A percentile compares a stretch with the other conserved stretches of the same genome.
These are phyloP conservation scores for Pterocles burchelli DNA, from an alignment of 2,113 vertebrate genomes.

Conservation along the genomic window DNA sequence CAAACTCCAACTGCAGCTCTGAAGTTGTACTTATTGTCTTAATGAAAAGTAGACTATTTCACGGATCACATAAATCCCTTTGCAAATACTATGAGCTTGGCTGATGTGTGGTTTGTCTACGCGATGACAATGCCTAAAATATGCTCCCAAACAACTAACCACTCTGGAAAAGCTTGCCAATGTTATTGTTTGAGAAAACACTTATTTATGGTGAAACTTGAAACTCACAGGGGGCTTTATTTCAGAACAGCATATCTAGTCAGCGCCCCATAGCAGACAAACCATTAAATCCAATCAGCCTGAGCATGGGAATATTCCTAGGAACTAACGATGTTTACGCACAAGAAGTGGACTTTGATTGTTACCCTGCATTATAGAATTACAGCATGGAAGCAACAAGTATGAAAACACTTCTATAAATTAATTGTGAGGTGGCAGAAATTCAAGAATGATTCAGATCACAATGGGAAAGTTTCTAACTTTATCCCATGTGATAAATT, in stretches of 20 bases:
- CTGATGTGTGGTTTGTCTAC: background rate
- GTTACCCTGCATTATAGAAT: background rate
- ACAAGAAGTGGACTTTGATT: constrained; percentile 2
- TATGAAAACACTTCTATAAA: background rate
- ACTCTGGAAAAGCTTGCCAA: background rate
- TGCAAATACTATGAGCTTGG: background rate
- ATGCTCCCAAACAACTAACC: background rate
- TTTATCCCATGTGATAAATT: background rate
- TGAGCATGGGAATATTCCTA: background rate
- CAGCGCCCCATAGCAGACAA: background rate
- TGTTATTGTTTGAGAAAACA: background rate
- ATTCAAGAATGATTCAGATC: background rate
- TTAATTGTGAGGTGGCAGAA: background rate
- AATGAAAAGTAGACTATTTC: background rate
- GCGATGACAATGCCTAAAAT: background rate
- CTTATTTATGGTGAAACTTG: background rate
- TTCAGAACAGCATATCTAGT: background rate
- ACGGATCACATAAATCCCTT: background rate
- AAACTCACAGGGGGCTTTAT: background rate
- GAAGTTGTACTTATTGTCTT: background rate
- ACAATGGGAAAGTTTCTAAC: background rate
- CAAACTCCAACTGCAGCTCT: background rate
- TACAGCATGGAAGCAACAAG: background rate
- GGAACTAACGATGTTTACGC: background rate
- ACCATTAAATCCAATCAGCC: background rate